A percentile compares a stretch with the other conserved stretches of the same genome.
These are phyloP conservation scores for Calidris pugnax DNA, from an alignment of 2,113 vertebrate species.

Conservation along the genomic window DNA sequence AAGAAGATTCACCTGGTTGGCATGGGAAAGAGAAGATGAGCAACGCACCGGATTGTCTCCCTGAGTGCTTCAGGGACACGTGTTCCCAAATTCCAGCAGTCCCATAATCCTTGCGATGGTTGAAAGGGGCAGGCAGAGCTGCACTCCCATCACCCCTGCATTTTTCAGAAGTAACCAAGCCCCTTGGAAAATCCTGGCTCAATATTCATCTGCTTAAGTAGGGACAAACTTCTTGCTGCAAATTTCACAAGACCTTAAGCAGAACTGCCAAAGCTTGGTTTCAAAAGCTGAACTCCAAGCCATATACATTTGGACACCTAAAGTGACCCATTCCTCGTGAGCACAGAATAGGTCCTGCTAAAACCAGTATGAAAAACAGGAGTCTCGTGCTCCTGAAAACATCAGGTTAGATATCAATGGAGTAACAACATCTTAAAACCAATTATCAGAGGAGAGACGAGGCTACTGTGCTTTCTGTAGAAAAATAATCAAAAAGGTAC, in stretches of 20 bases:
- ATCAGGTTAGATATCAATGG: not conserved
- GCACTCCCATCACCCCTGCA: not conserved
- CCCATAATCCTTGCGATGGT: not conserved
- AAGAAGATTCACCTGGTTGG: not conserved
- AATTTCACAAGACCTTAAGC: not conserved
- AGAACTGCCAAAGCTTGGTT: not conserved
- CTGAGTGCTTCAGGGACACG: not conserved
- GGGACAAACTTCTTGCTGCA: not conserved
- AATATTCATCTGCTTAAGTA: not conserved
- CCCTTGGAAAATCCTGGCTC: not conserved
- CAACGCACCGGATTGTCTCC: not conserved
- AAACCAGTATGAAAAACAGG: not conserved
- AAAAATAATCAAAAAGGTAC: not conserved
- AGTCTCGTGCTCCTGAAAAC: not conserved
- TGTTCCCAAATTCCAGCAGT: not conserved
- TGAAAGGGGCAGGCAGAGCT: not conserved
- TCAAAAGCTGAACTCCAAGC: not conserved
- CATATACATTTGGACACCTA: not conserved
- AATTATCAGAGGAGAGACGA: not conserved
- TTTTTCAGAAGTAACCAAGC: not conserved
- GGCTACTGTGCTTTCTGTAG: not conserved
- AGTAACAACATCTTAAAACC: not conserved
- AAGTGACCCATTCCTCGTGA: not conserved
- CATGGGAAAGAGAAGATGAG: not conserved
- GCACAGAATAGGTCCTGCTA: not conserved